Evolutionary conservation across 1,140 invertebrate species (phyloP).

Genomic region (Helicoverpa zea): DNA sequence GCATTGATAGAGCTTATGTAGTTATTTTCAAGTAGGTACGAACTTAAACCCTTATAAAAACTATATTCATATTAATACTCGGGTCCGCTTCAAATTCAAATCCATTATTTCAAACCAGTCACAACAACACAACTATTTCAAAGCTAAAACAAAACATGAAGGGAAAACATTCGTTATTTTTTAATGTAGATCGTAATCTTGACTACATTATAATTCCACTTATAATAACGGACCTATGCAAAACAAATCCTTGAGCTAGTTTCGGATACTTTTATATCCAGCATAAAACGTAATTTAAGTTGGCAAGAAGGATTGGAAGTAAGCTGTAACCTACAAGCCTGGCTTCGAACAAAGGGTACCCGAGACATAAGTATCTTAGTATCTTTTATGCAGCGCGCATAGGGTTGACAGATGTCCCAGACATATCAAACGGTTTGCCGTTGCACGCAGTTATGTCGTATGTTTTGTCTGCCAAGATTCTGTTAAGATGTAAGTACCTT

Average conservation of each 20-base stretch:
- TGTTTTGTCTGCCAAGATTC: not conserved
- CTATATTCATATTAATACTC: no score
- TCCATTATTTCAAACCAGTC: not conserved
- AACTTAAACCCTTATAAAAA: no score
- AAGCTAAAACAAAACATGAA: not conserved
- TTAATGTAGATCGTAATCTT: slow-evolving; percentile 23
- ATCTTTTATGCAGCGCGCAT: not conserved
- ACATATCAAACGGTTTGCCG: no score
- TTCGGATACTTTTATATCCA: slow-evolving; percentile 10
- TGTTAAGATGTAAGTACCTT: not conserved
- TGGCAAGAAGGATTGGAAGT: not conserved
- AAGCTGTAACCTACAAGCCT: slow-evolving; percentile 10
- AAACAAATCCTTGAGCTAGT: slow-evolving; percentile 32
- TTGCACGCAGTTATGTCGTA: no score
- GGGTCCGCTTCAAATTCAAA: no score
- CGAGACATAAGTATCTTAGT: slow-evolving; percentile 14
- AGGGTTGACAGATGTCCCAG: slow-evolving; percentile 1
- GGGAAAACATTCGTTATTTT: slow-evolving; percentile 22
- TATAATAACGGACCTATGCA: slow-evolving; percentile 32
- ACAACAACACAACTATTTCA: not conserved
- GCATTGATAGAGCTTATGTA: no score
- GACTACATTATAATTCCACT: not conserved
- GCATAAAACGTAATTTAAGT: slow-evolving; percentile 1
- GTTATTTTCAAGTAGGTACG: no score
- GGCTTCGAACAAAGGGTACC: slow-evolving; percentile 20